Evolutionary conservation across 2,888 invertebrate genomes (phyloP).

Genomic region (Crepidodera aurea): DNA sequence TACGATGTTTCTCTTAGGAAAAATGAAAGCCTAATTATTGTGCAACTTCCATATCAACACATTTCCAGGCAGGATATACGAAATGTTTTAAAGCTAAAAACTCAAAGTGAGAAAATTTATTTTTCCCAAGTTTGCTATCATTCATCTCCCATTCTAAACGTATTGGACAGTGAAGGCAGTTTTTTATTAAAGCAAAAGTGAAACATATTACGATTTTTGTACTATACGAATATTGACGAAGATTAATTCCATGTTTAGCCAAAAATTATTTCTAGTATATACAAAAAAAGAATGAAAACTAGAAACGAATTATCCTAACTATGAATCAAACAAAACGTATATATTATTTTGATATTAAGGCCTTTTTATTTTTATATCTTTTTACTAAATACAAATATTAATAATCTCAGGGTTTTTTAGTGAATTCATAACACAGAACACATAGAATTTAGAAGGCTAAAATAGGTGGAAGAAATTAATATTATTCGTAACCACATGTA

Average conservation of each 20-base stretch:
- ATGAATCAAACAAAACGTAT: no score
- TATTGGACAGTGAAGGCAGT: constrained; percentile 8
- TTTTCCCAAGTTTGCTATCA: constrained; percentile 17
- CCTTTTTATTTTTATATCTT: no score
- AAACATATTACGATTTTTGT: neutral
- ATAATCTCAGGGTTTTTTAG: no score
- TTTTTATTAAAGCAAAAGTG: neutral
- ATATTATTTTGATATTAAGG: no score
- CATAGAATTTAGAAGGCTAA: no score
- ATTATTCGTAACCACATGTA: no score
- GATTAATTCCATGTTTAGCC: neutral
- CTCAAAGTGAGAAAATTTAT: constrained; percentile 14
- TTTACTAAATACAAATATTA: no score
- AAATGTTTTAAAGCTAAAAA: constrained; percentile 14
- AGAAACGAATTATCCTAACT: no score
- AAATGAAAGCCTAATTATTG: neutral
- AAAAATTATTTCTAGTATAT: no score
- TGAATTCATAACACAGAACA: no score
- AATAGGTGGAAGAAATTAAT: no score
- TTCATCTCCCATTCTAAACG: constrained; percentile 1
- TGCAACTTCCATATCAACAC: constrained; percentile 13
- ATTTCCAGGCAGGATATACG: neutral
- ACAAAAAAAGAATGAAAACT: no score
- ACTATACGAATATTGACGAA: neutral
- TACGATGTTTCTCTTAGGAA: neutral